Conservation (phyloP, 2,113 vertebrate genomes). For the Urocitellus parryii region DNA sequence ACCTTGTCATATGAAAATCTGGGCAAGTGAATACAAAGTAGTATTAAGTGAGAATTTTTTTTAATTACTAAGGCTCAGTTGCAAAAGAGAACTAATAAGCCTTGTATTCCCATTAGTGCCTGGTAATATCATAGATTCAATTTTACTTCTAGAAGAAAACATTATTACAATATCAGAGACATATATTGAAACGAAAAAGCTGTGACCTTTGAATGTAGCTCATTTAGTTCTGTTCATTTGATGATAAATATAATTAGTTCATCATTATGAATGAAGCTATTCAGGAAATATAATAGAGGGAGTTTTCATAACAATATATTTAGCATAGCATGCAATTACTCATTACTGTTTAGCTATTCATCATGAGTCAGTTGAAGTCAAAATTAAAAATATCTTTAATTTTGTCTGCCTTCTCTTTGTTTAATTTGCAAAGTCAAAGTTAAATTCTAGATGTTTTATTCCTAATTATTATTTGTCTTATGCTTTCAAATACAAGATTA, state of each 20-base stretch:
- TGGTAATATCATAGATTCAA: not conserved
- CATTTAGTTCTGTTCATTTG: slow-evolving; percentile 63
- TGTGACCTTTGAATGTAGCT: slow-evolving; percentile 53
- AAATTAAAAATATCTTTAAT: slow-evolving; percentile 70
- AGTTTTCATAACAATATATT: slow-evolving; percentile 62
- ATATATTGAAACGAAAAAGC: slow-evolving; percentile 48
- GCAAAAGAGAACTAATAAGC: slow-evolving; percentile 28
- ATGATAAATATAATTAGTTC: slow-evolving; percentile 65
- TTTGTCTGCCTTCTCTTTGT: slow-evolving; percentile 40
- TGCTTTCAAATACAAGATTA: slow-evolving; percentile 11
- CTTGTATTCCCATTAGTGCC: not conserved
- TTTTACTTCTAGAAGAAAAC: slow-evolving; percentile 51
- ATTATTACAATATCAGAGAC: slow-evolving; percentile 55
- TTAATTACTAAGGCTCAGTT: not conserved
- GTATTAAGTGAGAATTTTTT: not conserved
- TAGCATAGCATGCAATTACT: slow-evolving; percentile 62
- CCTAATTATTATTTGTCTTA: slow-evolving; percentile 51
- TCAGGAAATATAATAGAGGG: slow-evolving; percentile 39
- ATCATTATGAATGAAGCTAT: slow-evolving; percentile 63
- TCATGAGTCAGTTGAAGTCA: slow-evolving; percentile 47
- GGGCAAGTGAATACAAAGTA: slow-evolving; percentile 10
- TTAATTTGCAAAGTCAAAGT: slow-evolving; percentile 57
- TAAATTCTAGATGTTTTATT: slow-evolving; percentile 59
- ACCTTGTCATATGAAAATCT: not conserved
- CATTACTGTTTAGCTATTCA: slow-evolving; percentile 51